Evolutionary conservation across 2,797 vertebrate genomes (phyloP), one percentile per base, ranked within the genome.

Genomic region (Tokudaia tokunoshimensis): DNA sequence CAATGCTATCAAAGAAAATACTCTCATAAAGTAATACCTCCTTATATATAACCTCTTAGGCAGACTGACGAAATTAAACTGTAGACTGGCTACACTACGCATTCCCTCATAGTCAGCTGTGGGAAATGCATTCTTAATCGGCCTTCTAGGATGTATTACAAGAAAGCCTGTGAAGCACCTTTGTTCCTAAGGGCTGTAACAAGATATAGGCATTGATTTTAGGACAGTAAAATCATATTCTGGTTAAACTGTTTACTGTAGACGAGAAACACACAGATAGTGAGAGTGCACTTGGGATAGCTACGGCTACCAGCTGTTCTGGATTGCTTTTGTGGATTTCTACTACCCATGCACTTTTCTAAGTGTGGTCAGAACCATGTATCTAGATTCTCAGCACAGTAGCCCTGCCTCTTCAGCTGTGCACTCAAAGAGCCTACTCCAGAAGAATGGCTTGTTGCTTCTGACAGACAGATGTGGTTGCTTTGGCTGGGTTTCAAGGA

Each of bases 401-500:
- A 72, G 0, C 7, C 44, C 19, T 50, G 14, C 50, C 31, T 90
- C 52, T 78, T 26, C 34, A 75, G 0, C 61, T 14, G 3, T 52
- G 61, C 7, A 3, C 17, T 47, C 41, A 24, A 52, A 31, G 52
- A 14, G 37, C 6, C 65, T 65, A 67, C 82, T 65, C 44, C 86
- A 55, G 57, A 86, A 75, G 15, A 10, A 44, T 44, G 34, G 37
- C 79, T 82, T 80, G 7, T 67, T 52, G 83, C n/a, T 96, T 94
- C 95, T 76, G 2, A 65, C 37, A 74, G 90, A 44, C 92, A 82
- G 80, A 11, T 61, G 9, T 92, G 47, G 12, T 50, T 87, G 55
- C 57, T 91, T 67, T 52, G 52, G 31, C 65, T 85, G 13, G 50
- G 55, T 92, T 74, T 97, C 81, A 92, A 31, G 59, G 75, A 90